Percentiles rank a stretch among this genome's conserved stretches.
Conservation (phyloP, 2,888 invertebrate genomes). For the Noctua pronuba region DNA sequence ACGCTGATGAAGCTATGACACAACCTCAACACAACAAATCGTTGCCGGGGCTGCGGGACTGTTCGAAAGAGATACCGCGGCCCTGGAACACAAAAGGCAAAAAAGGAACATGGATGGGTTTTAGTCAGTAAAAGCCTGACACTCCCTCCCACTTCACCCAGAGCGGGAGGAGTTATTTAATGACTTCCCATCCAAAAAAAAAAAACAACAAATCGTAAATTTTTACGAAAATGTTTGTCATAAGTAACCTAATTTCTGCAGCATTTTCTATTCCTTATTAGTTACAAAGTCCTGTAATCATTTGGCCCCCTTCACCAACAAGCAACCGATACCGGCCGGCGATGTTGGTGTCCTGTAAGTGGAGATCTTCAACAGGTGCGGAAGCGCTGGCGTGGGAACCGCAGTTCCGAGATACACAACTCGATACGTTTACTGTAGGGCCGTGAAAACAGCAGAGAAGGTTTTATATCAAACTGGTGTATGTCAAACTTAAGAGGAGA, state of each 20-base stretch:
- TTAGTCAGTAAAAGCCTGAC: no score
- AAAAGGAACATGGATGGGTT: no score
- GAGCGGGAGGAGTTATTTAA: no score
- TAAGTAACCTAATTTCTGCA: background rate
- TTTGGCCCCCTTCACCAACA: background rate
- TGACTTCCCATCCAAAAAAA: no score
- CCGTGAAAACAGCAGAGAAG: constrained; percentile 1
- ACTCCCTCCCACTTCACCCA: no score
- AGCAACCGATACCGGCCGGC: constrained; percentile 35
- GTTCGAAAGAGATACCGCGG: no score
- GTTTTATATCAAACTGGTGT: no score
- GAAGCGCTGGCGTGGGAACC: constrained; percentile 74
- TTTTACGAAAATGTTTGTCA: background rate
- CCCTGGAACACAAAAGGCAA: no score
- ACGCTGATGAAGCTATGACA: background rate
- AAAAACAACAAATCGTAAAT: background rate
- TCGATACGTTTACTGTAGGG: constrained; percentile 58
- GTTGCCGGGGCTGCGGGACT: no score
- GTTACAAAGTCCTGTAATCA: background rate
- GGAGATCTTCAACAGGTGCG: constrained; percentile 72
- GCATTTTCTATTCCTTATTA: background rate
- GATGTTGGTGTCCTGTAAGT: constrained; percentile 68
- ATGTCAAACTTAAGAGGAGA: background rate
- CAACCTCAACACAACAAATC: background rate
- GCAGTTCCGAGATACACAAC: constrained; percentile 67